phyloP scores from a whole-genome alignment of 2,888 invertebrate species.

The Callyntrura sp. region DNA sequence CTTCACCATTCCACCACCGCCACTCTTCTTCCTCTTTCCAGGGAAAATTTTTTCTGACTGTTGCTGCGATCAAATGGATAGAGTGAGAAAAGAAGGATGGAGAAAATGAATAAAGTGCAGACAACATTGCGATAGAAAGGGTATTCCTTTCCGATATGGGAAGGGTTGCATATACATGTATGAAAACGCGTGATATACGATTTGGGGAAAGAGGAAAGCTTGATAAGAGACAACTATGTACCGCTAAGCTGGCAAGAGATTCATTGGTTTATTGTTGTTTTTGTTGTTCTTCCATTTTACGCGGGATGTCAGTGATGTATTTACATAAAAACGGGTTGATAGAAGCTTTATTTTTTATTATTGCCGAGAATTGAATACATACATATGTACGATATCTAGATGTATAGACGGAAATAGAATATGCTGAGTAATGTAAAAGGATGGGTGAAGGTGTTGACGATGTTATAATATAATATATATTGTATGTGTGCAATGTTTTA shows the following conservation, averaged over 20 bases:
- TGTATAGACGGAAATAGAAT: slow-evolving; percentile 4
- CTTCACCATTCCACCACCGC: slow-evolving; percentile 31
- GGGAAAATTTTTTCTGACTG: slow-evolving; percentile 44
- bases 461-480: slow-evolving; percentile 40
- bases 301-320: slow-evolving; percentile 41
- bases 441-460: slow-evolving; percentile 1
- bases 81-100: slow-evolving; percentile 44
- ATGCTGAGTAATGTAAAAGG: slow-evolving; percentile 7
- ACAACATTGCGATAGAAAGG: slow-evolving; percentile 5
- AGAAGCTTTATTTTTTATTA: slow-evolving; percentile 11
- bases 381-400: slow-evolving; percentile 10
- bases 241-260: slow-evolving; percentile 6
- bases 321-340: slow-evolving; percentile 46
- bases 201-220: slow-evolving; percentile 16
- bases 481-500: slow-evolving; percentile 43
- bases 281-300: slow-evolving; percentile 34
- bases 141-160: background rate
- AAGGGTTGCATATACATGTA: too few species aligned
- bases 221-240: slow-evolving; percentile 9
- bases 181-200: slow-evolving; percentile 4
- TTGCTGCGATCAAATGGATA: slow-evolving; percentile 39
- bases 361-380: slow-evolving; percentile 6
- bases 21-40: background rate
- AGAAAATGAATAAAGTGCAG: slow-evolving; percentile 52
- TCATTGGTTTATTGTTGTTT: slow-evolving; percentile 47